Evolutionary conservation across 2,113 vertebrate genomes (phyloP), one percentile per base, ranked within the genome.

Genomic region (Psittacara wagleri): DNA sequence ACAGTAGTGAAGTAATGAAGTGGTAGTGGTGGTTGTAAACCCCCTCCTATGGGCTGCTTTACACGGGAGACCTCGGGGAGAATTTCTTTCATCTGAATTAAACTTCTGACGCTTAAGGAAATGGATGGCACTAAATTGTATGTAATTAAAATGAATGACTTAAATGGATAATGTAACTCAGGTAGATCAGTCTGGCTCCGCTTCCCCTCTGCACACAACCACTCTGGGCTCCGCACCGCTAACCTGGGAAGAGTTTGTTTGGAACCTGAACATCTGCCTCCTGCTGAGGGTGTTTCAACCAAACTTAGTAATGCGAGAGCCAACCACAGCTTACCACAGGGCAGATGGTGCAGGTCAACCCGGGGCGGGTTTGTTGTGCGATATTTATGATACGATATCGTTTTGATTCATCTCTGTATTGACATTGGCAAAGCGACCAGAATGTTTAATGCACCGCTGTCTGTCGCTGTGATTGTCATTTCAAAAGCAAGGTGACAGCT

Each of bases 371-470:
- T 27, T 3, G 10, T 14, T 5, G 2, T 3, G 23, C 4, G 48
- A 3, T 11, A 31, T 19, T 41, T 18, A 11, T 17, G 6, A 1
- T 2, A 5, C 0, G 6, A 7, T 23, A 1, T 0, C 5, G 10
- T 29, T 31, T 41, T 14, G 13, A 4, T 43, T 15, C n/a, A 5
- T 6, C 46, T 14, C 49, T 37, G 3, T 7, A 4, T 7, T 4
- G 75, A 39, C 28, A 8, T 2, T 4, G 43, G 19, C 52, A 12
- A 20, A 29, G 62, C 0, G 35, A 6, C 1, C 39, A 2, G 22
- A 9, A 2, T 10, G 22, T 13, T 8, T 7, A 20, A 41, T 1
- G 37, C 55, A 6, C 5, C 15, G 1, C 44, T 24, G 29, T 2
- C 69, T 24, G 0, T 4, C 8, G 9, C 27, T 13, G 67, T 3